Conservation (phyloP, 1,140 invertebrate species). For the Agrypnia vestita region DNA sequence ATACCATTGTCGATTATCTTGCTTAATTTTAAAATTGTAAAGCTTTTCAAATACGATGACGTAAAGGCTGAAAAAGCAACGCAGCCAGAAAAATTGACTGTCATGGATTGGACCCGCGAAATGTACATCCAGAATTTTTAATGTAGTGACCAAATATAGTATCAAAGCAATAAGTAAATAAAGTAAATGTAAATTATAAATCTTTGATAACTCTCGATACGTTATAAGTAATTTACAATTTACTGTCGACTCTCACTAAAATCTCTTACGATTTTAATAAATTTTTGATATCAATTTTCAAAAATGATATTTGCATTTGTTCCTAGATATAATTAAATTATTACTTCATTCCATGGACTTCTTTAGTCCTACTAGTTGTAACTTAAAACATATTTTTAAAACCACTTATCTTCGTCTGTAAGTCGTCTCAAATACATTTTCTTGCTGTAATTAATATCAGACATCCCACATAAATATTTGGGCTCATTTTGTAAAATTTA, state of each 20-base stretch:
- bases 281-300: conserved; percentile 47
- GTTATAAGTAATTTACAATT: conserved; percentile 43
- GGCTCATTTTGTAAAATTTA: too few relatives aligned
- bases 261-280: conserved; percentile 33
- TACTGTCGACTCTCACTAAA: conserved; percentile 20
- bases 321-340: conserved; percentile 35
- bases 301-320: conserved; percentile 38
- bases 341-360: conserved; percentile 1
- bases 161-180: conserved; percentile 55
- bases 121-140: conserved; percentile 29
- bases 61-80: too few relatives aligned
- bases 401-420: too few relatives aligned
- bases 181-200: conserved; percentile 51
- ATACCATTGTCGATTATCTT: not conserved
- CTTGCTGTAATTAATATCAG: not conserved
- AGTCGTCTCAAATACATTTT: not conserved
- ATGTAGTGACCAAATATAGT: conserved; percentile 53
- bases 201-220: conserved; percentile 23
- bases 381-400: not conserved
- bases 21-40: too few relatives aligned
- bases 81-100: not conserved
- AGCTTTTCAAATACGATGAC: too few relatives aligned
- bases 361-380: conserved; percentile 7
- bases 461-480: too few relatives aligned
- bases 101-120: conserved; percentile 15